phyloP scores from a whole-genome alignment of 2,113 vertebrate species.

The Clarias magur region DNA sequence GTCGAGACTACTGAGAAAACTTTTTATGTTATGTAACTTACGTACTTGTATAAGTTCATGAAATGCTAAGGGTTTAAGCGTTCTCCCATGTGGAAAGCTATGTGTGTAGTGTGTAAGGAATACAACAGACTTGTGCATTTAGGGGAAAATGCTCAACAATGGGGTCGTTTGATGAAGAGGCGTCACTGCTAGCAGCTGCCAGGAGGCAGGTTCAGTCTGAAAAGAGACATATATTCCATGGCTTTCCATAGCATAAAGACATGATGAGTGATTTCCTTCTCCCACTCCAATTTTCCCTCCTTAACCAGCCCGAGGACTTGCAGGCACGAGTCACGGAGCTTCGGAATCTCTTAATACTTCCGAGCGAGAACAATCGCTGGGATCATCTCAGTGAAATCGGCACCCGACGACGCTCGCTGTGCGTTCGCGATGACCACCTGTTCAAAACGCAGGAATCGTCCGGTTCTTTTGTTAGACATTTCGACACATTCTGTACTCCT shows the following conservation, averaged over 20 bases:
- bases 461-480: conserved; percentile 61
- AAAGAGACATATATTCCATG: not conserved
- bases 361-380: conserved; percentile 68
- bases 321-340: conserved; percentile 59
- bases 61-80: not conserved
- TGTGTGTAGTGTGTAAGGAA: not conserved
- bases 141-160: not conserved
- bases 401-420: conserved; percentile 58
- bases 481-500: conserved; percentile 67
- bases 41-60: no score
- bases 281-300: conserved; percentile 46
- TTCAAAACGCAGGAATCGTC: conserved; percentile 41
- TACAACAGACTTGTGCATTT: not conserved
- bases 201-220: not conserved
- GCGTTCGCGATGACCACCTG: conserved; percentile 72
- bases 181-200: not conserved
- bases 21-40: no score
- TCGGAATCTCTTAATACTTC: conserved; percentile 71
- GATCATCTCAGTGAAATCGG: conserved; percentile 74
- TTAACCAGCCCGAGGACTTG: conserved; percentile 47
- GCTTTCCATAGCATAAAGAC: conserved; percentile 10
- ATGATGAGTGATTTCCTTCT: conserved; percentile 60
- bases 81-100: not conserved
- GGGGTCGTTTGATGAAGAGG: not conserved
- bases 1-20: not conserved